Percentiles rank a stretch among this genome's conserved stretches.
Evolutionary conservation across 2,113 vertebrate species (phyloP).

Genomic region (Trichechus manatus): DNA sequence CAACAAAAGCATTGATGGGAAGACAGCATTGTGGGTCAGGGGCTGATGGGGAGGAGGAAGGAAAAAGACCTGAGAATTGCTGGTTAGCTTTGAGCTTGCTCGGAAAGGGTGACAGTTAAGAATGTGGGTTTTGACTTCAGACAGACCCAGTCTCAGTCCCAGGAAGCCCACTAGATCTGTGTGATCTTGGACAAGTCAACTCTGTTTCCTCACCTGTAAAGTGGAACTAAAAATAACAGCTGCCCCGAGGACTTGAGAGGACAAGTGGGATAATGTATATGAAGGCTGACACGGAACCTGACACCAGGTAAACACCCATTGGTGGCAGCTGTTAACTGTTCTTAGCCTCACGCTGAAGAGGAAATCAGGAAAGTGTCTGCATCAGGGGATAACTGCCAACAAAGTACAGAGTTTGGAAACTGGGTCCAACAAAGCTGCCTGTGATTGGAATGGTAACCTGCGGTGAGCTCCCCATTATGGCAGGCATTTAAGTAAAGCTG

Average conservation of each 20-base stretch:
- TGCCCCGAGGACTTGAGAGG: background rate
- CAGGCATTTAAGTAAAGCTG: background rate
- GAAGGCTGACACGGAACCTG: rapidly evolving
- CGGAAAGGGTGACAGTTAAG: background rate
- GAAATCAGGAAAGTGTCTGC: background rate
- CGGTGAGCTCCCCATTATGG: background rate
- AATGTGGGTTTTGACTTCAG: background rate
- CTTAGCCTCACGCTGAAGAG: background rate
- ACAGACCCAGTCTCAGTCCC: background rate
- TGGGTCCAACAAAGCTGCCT: background rate
- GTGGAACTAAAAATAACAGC: background rate
- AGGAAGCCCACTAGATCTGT: background rate
- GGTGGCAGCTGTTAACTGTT: background rate
- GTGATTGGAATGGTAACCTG: background rate
- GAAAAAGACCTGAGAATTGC: background rate
- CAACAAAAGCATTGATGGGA: background rate
- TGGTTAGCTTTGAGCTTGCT: background rate
- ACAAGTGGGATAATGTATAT: too few species aligned
- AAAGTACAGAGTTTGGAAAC: background rate
- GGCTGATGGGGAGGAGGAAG: background rate
- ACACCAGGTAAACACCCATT: background rate
- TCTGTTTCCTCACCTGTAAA: background rate
- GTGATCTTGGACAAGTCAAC: background rate
- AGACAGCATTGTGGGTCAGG: background rate
- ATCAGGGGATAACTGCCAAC: background rate